These are phyloP conservation scores for Gorsachius magnificus DNA, from an alignment of 2,797 vertebrate genomes.

Conservation along the genomic window DNA sequence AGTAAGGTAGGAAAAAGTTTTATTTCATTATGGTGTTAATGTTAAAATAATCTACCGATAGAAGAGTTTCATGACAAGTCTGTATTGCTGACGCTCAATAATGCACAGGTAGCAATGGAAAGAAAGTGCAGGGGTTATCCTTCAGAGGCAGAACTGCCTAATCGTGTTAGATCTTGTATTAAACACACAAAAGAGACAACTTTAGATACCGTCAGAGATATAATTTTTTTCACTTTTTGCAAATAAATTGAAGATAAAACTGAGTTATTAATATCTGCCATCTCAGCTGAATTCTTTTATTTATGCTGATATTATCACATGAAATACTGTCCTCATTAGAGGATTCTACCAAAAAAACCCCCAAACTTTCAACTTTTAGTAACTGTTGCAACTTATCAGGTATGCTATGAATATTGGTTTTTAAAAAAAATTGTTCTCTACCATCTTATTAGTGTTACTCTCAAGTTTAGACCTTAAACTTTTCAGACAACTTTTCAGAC, in stretches of 20 bases:
- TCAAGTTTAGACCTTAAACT: not conserved
- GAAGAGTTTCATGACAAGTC: not conserved
- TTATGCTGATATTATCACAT: not conserved
- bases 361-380: not conserved
- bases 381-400: not conserved
- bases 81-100: not conserved
- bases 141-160: not conserved
- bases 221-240: not conserved
- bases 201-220: not conserved
- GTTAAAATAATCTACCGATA: not conserved
- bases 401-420: not conserved
- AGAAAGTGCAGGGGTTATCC: not conserved
- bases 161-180: not conserved
- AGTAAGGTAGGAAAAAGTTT: conserved; percentile 80
- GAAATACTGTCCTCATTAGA: not conserved
- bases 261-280: not conserved
- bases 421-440: not conserved
- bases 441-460: not conserved
- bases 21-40: not conserved
- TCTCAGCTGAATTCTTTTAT: not conserved
- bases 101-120: not conserved
- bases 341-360: not conserved
- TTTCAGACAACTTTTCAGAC: not conserved
- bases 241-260: not conserved
- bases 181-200: not conserved